These are phyloP conservation scores for Sceloporus undulatus DNA, from an alignment of 2,113 vertebrate species.

Conservation along the genomic window DNA sequence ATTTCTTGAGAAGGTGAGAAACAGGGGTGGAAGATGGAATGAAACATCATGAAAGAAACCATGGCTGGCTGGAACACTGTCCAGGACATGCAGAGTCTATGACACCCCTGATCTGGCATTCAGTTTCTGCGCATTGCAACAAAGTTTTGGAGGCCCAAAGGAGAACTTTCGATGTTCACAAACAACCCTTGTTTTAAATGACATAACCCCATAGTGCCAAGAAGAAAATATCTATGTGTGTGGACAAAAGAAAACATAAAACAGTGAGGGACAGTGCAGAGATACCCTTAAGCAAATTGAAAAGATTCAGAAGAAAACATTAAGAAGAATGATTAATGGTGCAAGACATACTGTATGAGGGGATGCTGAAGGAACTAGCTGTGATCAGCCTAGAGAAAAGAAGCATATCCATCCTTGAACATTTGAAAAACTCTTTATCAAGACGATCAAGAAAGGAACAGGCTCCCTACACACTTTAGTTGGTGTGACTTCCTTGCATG, in stretches of 20 bases:
- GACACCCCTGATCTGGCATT: no score
- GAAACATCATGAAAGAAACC: not conserved
- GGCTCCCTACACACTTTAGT: not conserved
- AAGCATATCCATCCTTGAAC: not conserved
- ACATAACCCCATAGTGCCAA: not conserved
- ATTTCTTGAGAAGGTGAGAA: not conserved
- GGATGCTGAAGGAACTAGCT: slow-evolving; percentile 15
- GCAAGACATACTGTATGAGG: not conserved
- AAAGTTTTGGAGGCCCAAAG: not conserved
- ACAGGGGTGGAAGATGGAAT: not conserved
- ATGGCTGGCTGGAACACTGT: not conserved
- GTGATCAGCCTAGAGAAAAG: slow-evolving; percentile 20
- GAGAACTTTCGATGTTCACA: not conserved
- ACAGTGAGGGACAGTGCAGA: not conserved
- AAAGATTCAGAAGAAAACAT: slow-evolving; percentile 25
- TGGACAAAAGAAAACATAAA: not conserved
- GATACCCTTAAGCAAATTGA: not conserved
- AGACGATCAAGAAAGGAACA: not conserved
- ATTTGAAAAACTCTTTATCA: not conserved
- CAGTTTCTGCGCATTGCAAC: not conserved
- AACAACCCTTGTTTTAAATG: not conserved
- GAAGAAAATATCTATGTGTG: not conserved
- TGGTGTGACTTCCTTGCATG: not conserved
- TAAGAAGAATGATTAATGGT: slow-evolving; percentile 20
- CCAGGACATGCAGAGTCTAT: no score